phyloP scores from a whole-genome alignment of 2,113 vertebrate species.

The Colossoma macropomum region DNA sequence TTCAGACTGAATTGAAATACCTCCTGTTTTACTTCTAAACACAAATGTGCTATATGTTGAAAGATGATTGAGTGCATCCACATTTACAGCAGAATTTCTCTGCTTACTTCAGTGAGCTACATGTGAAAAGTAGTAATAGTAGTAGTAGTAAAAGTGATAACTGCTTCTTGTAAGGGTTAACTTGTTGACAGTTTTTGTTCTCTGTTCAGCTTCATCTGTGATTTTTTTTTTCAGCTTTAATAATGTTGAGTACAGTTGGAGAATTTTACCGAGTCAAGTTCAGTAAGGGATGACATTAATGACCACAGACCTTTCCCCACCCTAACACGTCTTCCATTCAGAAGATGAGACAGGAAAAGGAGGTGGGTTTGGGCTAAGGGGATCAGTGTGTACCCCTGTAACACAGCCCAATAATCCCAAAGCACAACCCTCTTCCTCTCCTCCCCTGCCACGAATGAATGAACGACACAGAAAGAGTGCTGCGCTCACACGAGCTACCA shows the following conservation, averaged over 20 bases:
- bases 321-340: conserved; percentile 65
- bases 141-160: neutral
- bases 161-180: neutral
- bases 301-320: conserved; percentile 61
- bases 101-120: no score
- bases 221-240: conserved; percentile 12
- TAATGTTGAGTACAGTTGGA: conserved; percentile 5
- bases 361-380: conserved; percentile 59
- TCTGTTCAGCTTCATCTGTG: neutral
- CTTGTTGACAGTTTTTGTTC: neutral
- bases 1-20: no score
- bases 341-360: conserved; percentile 63
- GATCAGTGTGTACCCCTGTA: conserved; percentile 52
- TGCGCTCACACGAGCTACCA: conserved; percentile 48
- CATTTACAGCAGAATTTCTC: neutral
- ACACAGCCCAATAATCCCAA: conserved; percentile 71
- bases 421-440: conserved; percentile 50
- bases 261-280: conserved; percentile 61
- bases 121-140: neutral
- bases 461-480: conserved; percentile 45
- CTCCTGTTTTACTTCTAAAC: no score
- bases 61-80: no score
- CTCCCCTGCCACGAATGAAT: conserved; percentile 50
- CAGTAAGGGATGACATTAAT: conserved; percentile 59
- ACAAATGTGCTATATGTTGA: no score